Base-by-base conservation (phyloP, 2,888 invertebrate species). In the Meteorus cinctellus region DNA sequence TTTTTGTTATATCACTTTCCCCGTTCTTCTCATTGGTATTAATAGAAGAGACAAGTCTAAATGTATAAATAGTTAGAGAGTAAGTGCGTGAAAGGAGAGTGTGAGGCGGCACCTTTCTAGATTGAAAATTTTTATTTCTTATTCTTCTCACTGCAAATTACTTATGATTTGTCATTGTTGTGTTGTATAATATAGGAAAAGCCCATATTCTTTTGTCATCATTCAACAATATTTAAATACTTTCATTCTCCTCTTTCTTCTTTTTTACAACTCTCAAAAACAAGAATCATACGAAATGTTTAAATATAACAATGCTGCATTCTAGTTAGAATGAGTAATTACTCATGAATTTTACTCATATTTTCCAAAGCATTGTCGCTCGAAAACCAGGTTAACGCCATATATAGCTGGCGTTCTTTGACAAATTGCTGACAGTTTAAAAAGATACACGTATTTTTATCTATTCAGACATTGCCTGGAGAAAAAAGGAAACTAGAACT, bases 1-100 rank as follows among this genome's bases (percentile, higher is more conserved):
- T n/a, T 2, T 55, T 4, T 8, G 19, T 34, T 34, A 8, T 8
- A 55, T 55, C n/a, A 19, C 6, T 19, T 19, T 55, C 6, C 6
- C 19, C 24, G n/a, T 55, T 2, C 19, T 19, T 24, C 6, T 8
- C 19, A 8, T 19, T n/a, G 4, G n/a, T 16, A 16, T 6, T 48
- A 4, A 16, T 3, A 48, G n/a, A 16, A 48, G n/a, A 16, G n/a
- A 4, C n/a, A n/a, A 55, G 4, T 19, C 1, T 19, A 19, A 55
- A 19, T 55, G 19, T 55, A 55, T 24, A 59, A 59, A 55, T 19
- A 59, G 69, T 59, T 70, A 59, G 69, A 70, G 69, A 70, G 69
- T 70, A 59, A 5, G 34, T 19, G 36, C 59, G 51, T 59, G 36
- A 70, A 70, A 70, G 36, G 36, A 34, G 65, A 65, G 12, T 41